phyloP scores from a whole-genome alignment of 2,113 vertebrate species.

The Emberiza fucata region DNA sequence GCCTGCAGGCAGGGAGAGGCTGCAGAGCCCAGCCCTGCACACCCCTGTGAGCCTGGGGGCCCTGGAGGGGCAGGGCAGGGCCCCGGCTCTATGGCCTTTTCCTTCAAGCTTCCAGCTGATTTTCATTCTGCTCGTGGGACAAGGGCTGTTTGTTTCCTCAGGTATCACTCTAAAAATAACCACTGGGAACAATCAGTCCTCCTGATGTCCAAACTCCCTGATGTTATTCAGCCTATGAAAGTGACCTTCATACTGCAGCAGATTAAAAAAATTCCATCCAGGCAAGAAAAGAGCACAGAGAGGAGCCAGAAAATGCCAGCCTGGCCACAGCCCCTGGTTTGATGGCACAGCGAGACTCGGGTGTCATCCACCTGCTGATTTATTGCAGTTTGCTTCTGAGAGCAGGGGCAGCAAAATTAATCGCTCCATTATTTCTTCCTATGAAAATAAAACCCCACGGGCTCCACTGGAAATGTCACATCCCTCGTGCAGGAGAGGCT shows the following conservation, averaged over 20 bases:
- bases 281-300: neutral
- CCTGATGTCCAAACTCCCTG: neutral
- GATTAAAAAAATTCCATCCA: neutral
- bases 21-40: neutral
- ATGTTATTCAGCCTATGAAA: neutral
- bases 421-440: neutral
- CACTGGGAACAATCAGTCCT: neutral
- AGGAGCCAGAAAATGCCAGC: neutral
- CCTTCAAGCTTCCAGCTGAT: neutral
- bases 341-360: neutral
- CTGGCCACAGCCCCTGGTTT: neutral
- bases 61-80: fast-evolving
- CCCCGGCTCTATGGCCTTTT: neutral
- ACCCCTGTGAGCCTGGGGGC: fast-evolving
- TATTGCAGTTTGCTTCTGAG: neutral
- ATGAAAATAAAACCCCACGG: neutral
- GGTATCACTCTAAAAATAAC: neutral
- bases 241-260: neutral
- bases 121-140: neutral
- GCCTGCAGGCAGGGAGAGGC: neutral
- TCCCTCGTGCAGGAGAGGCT: neutral
- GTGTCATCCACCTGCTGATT: neutral
- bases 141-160: neutral
- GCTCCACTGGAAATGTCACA: neutral
- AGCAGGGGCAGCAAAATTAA: neutral